Evolutionary conservation across 2,113 vertebrate species (phyloP).

Genomic region (Bungarus multicinctus): DNA sequence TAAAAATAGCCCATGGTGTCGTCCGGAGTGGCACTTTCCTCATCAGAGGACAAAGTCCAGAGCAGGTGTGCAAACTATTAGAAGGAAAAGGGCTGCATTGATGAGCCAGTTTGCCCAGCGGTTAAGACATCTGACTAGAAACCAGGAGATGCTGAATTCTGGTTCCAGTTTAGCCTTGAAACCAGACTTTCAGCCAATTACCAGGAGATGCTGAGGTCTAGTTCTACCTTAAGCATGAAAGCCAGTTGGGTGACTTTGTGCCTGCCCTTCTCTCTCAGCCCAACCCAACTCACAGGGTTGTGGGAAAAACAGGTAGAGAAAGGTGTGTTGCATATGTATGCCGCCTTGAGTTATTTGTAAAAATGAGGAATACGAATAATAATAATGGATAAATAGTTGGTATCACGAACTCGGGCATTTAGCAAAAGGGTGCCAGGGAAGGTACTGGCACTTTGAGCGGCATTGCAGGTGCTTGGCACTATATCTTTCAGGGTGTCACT

Average conservation of each 20-base stretch:
- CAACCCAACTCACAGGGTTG: not conserved
- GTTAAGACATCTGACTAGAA: not conserved
- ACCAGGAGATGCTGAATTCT: not conserved
- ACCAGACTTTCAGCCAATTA: not conserved
- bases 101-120: not conserved
- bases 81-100: not conserved
- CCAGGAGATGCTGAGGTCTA: too few species aligned
- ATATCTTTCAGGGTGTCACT: not conserved
- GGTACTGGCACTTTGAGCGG: not conserved
- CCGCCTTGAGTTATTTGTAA: not conserved
- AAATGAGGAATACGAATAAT: not conserved
- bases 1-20: not conserved
- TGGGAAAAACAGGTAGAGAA: not conserved
- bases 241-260: not conserved
- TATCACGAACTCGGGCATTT: not conserved
- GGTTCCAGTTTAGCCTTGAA: not conserved
- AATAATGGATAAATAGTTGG: not conserved
- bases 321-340: not conserved
- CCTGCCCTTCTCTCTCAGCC: not conserved
- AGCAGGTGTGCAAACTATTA: not conserved
- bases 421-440: not conserved
- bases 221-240: not conserved
- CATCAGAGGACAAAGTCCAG: not conserved
- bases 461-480: not conserved
- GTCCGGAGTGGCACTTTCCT: not conserved